Conservation (phyloP, 2,113 vertebrate genomes). For the Protobothrops flavoviridis region DNA sequence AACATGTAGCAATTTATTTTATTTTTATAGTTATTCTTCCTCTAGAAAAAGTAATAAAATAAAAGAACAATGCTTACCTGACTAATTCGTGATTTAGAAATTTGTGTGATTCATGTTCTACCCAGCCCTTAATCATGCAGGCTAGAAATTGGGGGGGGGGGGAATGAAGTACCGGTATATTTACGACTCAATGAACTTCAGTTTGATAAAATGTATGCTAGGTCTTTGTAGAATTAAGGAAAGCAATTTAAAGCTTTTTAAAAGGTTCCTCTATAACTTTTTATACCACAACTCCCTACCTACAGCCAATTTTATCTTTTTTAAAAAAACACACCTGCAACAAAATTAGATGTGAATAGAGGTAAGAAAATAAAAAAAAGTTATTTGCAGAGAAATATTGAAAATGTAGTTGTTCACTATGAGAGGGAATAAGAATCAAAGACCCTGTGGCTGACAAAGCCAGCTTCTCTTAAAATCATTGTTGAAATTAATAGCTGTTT, state of each 20-base stretch:
- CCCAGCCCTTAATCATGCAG: not conserved
- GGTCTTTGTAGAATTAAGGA: not conserved
- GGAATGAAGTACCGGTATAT: not conserved
- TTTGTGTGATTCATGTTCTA: not conserved
- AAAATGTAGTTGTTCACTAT: conserved; percentile 25
- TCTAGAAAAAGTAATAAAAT: not conserved
- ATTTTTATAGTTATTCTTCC: not conserved
- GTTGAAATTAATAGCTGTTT: conserved; percentile 12
- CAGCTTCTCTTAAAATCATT: conserved; percentile 36
- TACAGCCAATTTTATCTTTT: not conserved
- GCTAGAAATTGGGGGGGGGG: not conserved
- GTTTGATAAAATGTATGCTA: not conserved
- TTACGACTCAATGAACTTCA: not conserved
- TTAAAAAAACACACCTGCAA: not conserved
- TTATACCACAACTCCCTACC: not conserved
- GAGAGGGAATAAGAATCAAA: conserved; percentile 28
- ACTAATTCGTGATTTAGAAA: not conserved
- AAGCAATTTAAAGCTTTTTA: not conserved
- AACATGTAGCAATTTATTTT: not conserved
- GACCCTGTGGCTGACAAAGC: conserved; percentile 27
- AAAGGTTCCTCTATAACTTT: not conserved
- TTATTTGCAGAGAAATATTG: conserved; percentile 15
- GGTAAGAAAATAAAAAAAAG: conserved; percentile 13
- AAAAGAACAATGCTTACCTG: not conserved
- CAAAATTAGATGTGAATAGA: accelerated